These are phyloP conservation scores for Itoplectis maculator DNA, from an alignment of 2,888 invertebrate species.

Conservation along the genomic window DNA sequence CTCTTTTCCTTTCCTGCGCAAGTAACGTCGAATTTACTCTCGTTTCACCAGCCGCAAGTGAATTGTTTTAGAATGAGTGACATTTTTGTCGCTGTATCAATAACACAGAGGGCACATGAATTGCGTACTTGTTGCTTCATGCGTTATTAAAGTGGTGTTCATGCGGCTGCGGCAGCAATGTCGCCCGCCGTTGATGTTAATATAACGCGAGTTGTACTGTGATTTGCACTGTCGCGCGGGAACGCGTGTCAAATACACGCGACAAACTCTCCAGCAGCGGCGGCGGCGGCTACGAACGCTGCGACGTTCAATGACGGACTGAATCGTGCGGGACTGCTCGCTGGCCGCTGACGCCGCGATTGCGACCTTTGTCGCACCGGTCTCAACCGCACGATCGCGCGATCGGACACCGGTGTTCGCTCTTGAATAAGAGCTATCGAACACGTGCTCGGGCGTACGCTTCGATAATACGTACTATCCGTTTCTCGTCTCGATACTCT, in stretches of 20 bases:
- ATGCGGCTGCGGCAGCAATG: background rate
- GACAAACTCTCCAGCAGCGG: background rate
- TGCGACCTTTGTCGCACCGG: slow-evolving; percentile 27
- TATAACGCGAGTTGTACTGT: background rate
- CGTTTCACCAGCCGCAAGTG: no score
- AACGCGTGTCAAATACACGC: slow-evolving; percentile 37
- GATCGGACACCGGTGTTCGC: background rate
- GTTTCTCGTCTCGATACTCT: no score
- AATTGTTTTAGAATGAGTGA: no score
- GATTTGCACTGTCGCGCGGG: slow-evolving; percentile 26
- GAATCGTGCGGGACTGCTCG: slow-evolving; percentile 64
- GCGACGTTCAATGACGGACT: slow-evolving; percentile 72
- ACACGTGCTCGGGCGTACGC: background rate
- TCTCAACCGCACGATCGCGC: slow-evolving; percentile 1
- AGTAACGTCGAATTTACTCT: no score
- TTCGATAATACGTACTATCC: background rate
- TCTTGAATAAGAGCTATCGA: background rate
- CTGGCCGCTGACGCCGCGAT: slow-evolving; percentile 37
- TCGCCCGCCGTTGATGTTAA: background rate
- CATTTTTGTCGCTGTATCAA: background rate
- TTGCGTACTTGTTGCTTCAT: background rate
- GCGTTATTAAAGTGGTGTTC: background rate
- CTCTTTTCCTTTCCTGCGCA: no score
- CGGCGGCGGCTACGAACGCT: slow-evolving; percentile 60
- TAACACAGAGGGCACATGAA: background rate